Evolutionary conservation across 2,888 invertebrate species (phyloP), one percentile per base, ranked within the genome.

Genomic region (Gonocerus acuteangulatus): DNA sequence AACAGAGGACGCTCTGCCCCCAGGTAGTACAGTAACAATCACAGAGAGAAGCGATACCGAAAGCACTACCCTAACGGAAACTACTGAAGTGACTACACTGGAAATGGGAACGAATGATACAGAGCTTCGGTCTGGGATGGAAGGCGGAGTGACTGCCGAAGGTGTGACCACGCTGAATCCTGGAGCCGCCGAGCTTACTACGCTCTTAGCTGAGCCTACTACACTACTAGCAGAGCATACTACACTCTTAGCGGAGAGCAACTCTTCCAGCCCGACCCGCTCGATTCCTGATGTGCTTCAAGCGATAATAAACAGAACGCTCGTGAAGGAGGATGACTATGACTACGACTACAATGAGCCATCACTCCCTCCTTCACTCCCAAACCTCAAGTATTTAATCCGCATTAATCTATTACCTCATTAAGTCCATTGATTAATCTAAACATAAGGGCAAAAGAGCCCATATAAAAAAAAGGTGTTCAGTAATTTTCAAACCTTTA

Each of bases 361-460:
- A 0, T 85, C 87, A 0, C 72, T 89, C 60, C 89, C 89, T 1
- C 89, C 89, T n/a, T 88, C 88, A 9, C 73, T 89, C 60, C 89
- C 89, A 0, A 89, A 89, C 74, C 77, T 89, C 52, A 83, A 83
- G 86, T 85, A 77, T 77, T 34, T 34, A 51, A 51, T 51, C 19
- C 27, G 32, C 16, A 13, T 48, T 48, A n/a, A n/a, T n/a, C n/a
- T n/a, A n/a, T n/a, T n/a, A n/a, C n/a, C n/a, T n/a, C n/a, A n/a
- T n/a, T n/a, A n/a, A n/a, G n/a, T n/a, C n/a, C n/a, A n/a, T n/a
- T n/a, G n/a, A n/a, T n/a, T n/a, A n/a, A n/a, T n/a, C n/a, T n/a
- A n/a, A n/a, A n/a, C n/a, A n/a, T n/a, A n/a, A n/a, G n/a, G n/a
- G n/a, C n/a, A n/a, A n/a, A n/a, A n/a, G n/a, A n/a, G n/a, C n/a